Evolutionary conservation across 2,888 invertebrate genomes (phyloP), one percentile per base, ranked within the genome.

Genomic region (Diplolepis rosae): DNA sequence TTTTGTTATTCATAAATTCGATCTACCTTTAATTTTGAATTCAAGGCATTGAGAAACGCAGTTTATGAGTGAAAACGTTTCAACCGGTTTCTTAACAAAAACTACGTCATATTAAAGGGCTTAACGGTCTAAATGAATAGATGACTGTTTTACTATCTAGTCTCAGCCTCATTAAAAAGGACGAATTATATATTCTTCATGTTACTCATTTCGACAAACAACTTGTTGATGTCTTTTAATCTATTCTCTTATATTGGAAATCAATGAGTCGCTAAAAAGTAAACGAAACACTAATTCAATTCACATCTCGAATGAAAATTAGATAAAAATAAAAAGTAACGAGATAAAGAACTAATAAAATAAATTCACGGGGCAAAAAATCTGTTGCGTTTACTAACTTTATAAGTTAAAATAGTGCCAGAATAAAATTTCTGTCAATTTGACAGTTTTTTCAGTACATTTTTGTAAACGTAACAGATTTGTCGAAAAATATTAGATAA

Each of bases 81-180:
- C 32, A 61, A 61, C 61, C 61, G 61, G 61, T 61, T 61, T 61
- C 61, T 61, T 35, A 24, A 61, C 61, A 22, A 61, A 61, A 61
- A 22, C n/a, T 61, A n/a, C 61, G 61, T 61, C 35, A 61, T 39
- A 32, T 61, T 13, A 39, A 61, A 61, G 61, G 61, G 61, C 61
- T 35, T 24, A 39, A 39, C 24, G 35, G 22, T 35, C 45, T 45
- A 18, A 45, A 15, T 45, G 45, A 45, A 45, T 45, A 9, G 15
- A 45, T 18, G 7, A 6, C n/a, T 15, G 18, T 15, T 18, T 45
- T 45, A 45, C 15, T 15, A 45, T 15, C 45, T 45, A 18, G 45
- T 2, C 18, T 45, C 7, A 18, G 9, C 6, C 9, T 45, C 15
- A 45, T 45, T 45, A 45, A 39, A n/a, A n/a, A n/a, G 13, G n/a